Percentiles rank a stretch among this genome's conserved stretches.
Evolutionary conservation across 2,113 vertebrate species (phyloP).

Genomic region (Oreamnos americanus): DNA sequence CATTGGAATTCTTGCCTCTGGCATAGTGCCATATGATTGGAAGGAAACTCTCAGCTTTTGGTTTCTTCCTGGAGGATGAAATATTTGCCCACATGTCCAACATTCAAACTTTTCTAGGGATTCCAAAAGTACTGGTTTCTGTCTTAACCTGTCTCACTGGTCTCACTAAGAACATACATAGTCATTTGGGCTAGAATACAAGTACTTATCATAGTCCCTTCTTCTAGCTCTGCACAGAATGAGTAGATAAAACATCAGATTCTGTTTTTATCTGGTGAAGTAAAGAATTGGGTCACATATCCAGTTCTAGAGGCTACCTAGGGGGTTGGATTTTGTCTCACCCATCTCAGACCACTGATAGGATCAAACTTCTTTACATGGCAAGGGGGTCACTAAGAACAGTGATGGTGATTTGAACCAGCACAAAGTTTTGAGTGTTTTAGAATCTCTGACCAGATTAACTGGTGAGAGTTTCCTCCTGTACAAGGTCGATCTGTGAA

Average conservation of each 20-base stretch:
- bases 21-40: neutral
- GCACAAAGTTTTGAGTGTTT: neutral
- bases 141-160: neutral
- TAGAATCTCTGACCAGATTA: neutral
- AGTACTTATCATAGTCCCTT: neutral
- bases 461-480: neutral
- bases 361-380: neutral
- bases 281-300: neutral
- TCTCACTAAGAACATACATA: neutral
- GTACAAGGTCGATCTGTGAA: neutral
- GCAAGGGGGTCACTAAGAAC: neutral
- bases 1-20: neutral
- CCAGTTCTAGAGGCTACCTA: neutral
- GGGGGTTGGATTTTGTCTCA: neutral
- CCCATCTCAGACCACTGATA: neutral
- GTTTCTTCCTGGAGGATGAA: neutral
- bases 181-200: neutral
- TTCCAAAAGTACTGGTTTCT: neutral
- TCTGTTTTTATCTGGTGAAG: neutral
- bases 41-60: neutral
- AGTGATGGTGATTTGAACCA: neutral
- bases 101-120: neutral
- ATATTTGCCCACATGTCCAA: neutral
- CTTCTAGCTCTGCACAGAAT: neutral
- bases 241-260: neutral